Percentiles rank a stretch among this genome's conserved stretches.
These are phyloP conservation scores for Rhinogobio ventralis DNA, from an alignment of 2,797 vertebrate genomes.

Conservation along the genomic window DNA sequence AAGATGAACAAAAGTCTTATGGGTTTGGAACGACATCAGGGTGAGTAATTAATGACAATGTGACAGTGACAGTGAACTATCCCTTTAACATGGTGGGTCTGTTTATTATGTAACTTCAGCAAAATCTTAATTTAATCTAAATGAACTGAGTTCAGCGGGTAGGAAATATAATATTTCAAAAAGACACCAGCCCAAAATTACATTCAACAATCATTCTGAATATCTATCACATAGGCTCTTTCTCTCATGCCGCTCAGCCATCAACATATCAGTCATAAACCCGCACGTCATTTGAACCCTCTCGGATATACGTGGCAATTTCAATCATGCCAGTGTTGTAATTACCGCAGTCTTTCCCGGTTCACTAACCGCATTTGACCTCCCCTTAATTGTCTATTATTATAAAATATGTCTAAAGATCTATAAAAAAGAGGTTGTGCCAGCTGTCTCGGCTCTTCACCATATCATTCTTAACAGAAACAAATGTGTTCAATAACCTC, in stretches of 20 bases:
- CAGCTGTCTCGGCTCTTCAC: neutral
- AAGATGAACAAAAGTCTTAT: too few relatives aligned
- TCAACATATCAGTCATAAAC: neutral
- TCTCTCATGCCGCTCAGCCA: neutral
- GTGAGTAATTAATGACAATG: too few relatives aligned
- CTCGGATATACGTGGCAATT: constrained; percentile 14
- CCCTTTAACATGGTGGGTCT: neutral
- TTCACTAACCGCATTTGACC: constrained; percentile 25
- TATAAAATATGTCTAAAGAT: constrained; percentile 31
- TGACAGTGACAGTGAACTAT: too few relatives aligned
- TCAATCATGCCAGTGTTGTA: constrained; percentile 29
- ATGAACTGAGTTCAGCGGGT: neutral
- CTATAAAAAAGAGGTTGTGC: neutral
- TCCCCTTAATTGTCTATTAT: constrained; percentile 39
- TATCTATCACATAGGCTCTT: neutral
- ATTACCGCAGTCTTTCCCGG: constrained; percentile 23
- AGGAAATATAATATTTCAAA: neutral
- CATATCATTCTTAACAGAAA: constrained; percentile 14
- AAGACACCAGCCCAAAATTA: neutral
- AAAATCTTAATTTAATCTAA: neutral
- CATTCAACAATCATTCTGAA: constrained; percentile 6
- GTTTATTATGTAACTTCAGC: neutral
- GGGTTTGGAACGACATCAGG: too few relatives aligned
- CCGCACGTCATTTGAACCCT: neutral
- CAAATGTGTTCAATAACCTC: constrained; percentile 55